Evolutionary conservation across 2,797 vertebrate species (phyloP).

Genomic region (Microctenopoma stevenorrisi): DNA sequence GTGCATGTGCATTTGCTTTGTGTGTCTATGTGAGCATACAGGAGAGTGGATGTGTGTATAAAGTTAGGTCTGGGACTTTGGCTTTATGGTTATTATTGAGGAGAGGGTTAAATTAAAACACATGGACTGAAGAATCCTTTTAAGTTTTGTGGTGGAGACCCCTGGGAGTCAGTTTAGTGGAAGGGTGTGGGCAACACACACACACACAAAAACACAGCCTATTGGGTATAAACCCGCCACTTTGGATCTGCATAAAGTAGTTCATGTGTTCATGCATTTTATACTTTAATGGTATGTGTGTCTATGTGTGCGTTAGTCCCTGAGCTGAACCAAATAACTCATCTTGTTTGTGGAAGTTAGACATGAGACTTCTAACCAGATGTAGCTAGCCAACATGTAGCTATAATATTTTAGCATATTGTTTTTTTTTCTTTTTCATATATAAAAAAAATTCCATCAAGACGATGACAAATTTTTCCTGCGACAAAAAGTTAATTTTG

Average conservation of each 20-base stretch:
- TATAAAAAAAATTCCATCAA: neutral
- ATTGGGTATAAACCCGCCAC: conserved; percentile 63
- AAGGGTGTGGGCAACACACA: conserved; percentile 33
- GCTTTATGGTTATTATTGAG: conserved; percentile 68
- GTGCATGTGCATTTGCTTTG: conserved; percentile 30
- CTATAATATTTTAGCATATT: neutral
- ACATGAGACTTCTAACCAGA: conserved; percentile 61
- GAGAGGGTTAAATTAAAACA: conserved; percentile 73
- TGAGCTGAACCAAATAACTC: conserved; percentile 55
- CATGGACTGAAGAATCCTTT: conserved; percentile 71
- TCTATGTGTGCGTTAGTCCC: conserved; percentile 38
- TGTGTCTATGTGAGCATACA: conserved; percentile 20
- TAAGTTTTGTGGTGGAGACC: conserved; percentile 57
- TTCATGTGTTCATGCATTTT: conserved; percentile 59
- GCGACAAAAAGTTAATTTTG: neutral
- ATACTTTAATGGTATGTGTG: conserved; percentile 41
- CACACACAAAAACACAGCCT: conserved; percentile 28
- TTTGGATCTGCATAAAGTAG: conserved; percentile 60
- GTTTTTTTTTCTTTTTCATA: neutral
- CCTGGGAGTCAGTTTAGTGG: conserved; percentile 47
- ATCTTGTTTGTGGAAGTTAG: conserved; percentile 58
- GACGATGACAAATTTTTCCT: neutral
- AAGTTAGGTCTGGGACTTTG: conserved; percentile 50
- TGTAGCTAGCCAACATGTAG: conserved; percentile 18
- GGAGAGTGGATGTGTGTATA: conserved; percentile 27